phyloP scores from a whole-genome alignment of 2,888 invertebrate genomes.

The Trachelus stipa region DNA sequence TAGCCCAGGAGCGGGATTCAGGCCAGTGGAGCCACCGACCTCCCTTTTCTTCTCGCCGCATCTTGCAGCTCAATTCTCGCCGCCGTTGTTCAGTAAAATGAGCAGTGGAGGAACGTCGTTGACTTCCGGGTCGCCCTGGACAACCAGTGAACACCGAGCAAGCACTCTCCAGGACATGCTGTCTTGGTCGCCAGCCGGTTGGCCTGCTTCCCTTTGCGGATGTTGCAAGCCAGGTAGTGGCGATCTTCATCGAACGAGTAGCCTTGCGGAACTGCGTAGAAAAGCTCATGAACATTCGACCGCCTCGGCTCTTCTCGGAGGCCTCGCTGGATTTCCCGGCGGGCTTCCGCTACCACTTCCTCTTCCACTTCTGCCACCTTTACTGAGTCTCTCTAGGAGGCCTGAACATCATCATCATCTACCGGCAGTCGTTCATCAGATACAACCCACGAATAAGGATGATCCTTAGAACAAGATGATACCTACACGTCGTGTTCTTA shows the following conservation, averaged over 20 bases:
- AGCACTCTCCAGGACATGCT: conserved; percentile 62
- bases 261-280: conserved; percentile 90
- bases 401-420: conserved; percentile 61
- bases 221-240: conserved; percentile 62
- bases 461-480: conserved; percentile 48
- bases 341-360: conserved; percentile 63
- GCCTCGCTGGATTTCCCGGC: conserved; percentile 56
- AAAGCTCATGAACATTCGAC: conserved; percentile 97
- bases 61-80: conserved; percentile 81
- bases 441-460: conserved; percentile 60
- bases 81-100: conserved; percentile 79
- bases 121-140: conserved; percentile 63
- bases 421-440: conserved; percentile 59
- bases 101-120: conserved; percentile 61
- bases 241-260: conserved; percentile 71
- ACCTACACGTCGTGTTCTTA: not conserved
- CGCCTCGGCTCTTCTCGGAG: conserved; percentile 69
- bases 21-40: conserved; percentile 69
- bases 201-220: conserved; percentile 54
- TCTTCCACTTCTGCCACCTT: conserved; percentile 69
- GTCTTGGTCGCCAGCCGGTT: conserved; percentile 62
- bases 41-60: conserved; percentile 88
- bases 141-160: conserved; percentile 67
- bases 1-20: conserved; percentile 70
- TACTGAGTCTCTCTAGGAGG: conserved; percentile 66